Base-by-base conservation (phyloP, 2,888 invertebrate genomes). In the Spilarctia lutea region DNA sequence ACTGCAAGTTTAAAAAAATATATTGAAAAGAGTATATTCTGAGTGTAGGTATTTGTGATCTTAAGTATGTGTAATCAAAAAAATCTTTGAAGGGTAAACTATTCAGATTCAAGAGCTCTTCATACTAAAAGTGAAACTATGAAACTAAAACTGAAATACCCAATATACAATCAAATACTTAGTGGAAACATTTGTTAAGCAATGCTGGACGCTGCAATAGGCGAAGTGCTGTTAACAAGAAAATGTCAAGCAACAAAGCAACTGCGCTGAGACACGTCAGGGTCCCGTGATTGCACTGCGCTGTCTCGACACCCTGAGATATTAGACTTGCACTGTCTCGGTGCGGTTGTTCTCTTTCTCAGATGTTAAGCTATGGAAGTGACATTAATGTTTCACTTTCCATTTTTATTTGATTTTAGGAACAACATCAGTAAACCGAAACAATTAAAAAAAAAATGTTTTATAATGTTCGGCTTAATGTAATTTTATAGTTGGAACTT, bases 301-400 rank as follows among this genome's bases (percentile, higher is more conserved):
- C 92, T 89, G 91, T 91, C 92, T 88, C 89, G 91, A 89, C 92
- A 89, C 89, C 86, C 90, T 94, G 95, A 94, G 93, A 95, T 95
- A 95, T 95, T 94, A 93, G 90, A 93, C 92, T 92, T 90, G 91
- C 89, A 85, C 87, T 88, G 90, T 89, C 90, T 87, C 85, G 81
- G 86, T 85, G 89, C 89, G 89, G 85, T 88, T 85, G 84, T 83
- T 85, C 79, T 83, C 83, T 79, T 80, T 81, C 86, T 78, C 77
- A 79, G 86, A 87, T 79, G 83, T 88, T 90, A 76, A 83, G 75
- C 72, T 76, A 86, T 86, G 81, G 87, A 85, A 79, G 79, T 72
- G 74, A n/a, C 3, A 30, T n/a, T 7, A 7, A 24, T 60, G 24
- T 73, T 71, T 60, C 52, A 74, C 71, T 75, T 65, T 68, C 67